A percentile compares a stretch with the other conserved stretches of the same genome.
Conservation (phyloP, 2,888 invertebrate genomes). For the Sminthurides aquaticus region DNA sequence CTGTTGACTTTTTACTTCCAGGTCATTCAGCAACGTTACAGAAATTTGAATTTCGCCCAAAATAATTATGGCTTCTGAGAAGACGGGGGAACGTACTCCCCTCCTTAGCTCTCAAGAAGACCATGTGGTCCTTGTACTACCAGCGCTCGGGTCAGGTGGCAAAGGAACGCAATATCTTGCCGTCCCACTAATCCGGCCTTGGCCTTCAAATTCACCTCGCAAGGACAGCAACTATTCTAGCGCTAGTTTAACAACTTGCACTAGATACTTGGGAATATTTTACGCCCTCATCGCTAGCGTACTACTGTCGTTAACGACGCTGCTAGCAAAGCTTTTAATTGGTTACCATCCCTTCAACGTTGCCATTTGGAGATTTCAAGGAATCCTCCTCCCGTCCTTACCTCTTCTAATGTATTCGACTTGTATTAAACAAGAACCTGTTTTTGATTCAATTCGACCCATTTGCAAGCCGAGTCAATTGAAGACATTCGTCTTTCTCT, state of each 20-base stretch:
- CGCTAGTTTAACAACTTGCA: neutral
- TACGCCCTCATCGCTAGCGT: slow-evolving; percentile 31
- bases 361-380: slow-evolving; percentile 36
- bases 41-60: too few relatives aligned
- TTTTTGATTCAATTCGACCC: slow-evolving; percentile 25
- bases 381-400: slow-evolving; percentile 31
- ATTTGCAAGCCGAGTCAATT: slow-evolving; percentile 16
- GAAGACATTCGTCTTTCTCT: slow-evolving; percentile 27
- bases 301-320: slow-evolving; percentile 28
- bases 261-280: slow-evolving; percentile 26
- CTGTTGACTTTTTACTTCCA: too few relatives aligned
- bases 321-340: slow-evolving; percentile 30
- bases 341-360: slow-evolving; percentile 32
- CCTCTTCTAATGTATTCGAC: slow-evolving; percentile 24
- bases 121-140: neutral
- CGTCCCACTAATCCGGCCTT: neutral
- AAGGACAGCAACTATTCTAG: too few relatives aligned
- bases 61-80: too few relatives aligned
- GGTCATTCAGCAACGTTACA: too few relatives aligned
- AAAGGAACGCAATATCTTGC: neutral
- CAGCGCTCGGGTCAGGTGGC: neutral
- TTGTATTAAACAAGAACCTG: slow-evolving; percentile 22
- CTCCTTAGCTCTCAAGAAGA: slow-evolving; percentile 1
- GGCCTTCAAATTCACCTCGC: neutral
- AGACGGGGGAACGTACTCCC: neutral